Evolutionary conservation across 2,113 vertebrate species (phyloP).

Genomic region (Burhinus oedicnemus): DNA sequence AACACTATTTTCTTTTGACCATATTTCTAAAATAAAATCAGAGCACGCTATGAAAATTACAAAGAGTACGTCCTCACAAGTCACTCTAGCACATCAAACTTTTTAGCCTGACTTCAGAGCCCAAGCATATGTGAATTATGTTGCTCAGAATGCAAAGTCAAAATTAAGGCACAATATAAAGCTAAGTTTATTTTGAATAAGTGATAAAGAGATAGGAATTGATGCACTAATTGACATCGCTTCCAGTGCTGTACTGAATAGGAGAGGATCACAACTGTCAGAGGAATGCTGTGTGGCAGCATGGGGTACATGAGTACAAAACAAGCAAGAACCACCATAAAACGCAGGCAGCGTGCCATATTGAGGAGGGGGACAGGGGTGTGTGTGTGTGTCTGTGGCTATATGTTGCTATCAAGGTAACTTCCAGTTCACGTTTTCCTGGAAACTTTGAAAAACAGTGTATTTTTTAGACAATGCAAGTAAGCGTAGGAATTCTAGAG

Average conservation of each 20-base stretch:
- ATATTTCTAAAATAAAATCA: neutral
- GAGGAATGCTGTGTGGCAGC: neutral
- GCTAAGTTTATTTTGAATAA: neutral
- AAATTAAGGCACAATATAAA: neutral
- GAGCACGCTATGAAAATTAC: neutral
- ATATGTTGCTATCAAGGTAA: neutral
- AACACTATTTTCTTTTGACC: neutral
- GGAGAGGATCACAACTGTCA: neutral
- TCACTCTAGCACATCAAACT: neutral
- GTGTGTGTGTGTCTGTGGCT: neutral
- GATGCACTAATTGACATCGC: neutral
- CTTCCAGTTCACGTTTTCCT: neutral
- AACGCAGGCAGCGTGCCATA: neutral
- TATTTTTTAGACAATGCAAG: neutral
- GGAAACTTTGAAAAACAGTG: neutral
- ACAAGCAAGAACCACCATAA: neutral
- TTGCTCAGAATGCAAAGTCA: neutral
- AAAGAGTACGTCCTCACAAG: neutral
- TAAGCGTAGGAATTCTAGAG: neutral
- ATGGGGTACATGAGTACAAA: fast-evolving
- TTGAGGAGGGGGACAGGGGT: too few relatives aligned
- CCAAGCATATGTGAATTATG: neutral
- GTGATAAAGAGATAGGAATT: neutral
- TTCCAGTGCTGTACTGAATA: neutral
- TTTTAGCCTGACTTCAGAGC: neutral